Evolutionary conservation across 92 coral and sea anemone species (phyloP), one percentile per base, ranked within the genome.

Genomic region (Porites divaricata): DNA sequence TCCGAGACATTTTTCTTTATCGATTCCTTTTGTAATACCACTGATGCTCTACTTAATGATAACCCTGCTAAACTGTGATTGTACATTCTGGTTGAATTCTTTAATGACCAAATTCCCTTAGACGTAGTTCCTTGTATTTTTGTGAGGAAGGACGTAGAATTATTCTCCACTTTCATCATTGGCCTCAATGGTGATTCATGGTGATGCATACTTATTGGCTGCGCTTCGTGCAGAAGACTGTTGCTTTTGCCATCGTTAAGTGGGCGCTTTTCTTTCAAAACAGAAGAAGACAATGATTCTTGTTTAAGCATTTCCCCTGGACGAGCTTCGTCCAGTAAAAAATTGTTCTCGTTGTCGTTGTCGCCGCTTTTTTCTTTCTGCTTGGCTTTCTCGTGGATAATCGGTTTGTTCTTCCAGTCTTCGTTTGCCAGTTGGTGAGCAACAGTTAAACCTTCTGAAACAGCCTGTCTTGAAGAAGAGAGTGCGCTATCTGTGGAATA

Each of bases 371-470:
- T 70, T 45, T 53, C 19, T 49, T 81, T 72, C 54, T 86, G 64
- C 23, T 13, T 9, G 9, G 71, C 61, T 69, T 85, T 76, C 14
- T 85, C 76, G 2, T 26, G 52, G 20, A 61, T 26, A 59, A 74
- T 13, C 8, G 72, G 91, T 52, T 72, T 85, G 67, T 86, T 88
- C 57, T 83, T 76, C 48, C 78, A 82, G 1, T 75, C 84, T n/a
- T 67, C 81, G 11, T 57, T 84, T 14, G 92, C 79, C 45, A 92
- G 75, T 50, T 89, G 93, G 20, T 93, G 88, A 8, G 88, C 83
- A 57, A 90, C 87, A 3, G 86, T 75, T 35, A 94, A 81, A 52
- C 88, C 90, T 85, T 85, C 92, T 45, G 87, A 80, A 15, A 94
- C 86, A 53, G 98, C 93, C 71, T 92, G 98, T 63, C 89, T 72